A percentile compares a stretch with the other conserved stretches of the same genome.
Conservation (phyloP, 2,888 invertebrate genomes). For the Parelbella ahira region DNA sequence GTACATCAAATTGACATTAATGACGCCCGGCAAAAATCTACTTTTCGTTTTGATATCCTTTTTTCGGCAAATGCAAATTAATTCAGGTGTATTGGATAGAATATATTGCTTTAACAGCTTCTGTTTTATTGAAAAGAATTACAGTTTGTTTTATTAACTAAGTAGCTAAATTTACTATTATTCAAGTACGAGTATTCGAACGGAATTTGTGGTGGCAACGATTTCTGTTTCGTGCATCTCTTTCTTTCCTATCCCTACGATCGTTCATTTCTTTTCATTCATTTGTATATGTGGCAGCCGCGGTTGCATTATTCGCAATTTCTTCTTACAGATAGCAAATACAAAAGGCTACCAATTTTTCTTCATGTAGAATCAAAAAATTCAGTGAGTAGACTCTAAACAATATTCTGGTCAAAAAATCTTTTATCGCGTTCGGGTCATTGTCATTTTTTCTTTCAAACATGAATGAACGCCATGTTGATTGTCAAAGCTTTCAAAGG, state of each 20-base stretch:
- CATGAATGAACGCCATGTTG: constrained; percentile 76
- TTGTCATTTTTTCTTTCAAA: constrained; percentile 60
- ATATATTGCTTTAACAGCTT: too few species aligned
- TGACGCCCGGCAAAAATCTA: too few species aligned
- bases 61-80: too few species aligned
- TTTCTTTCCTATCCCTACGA: constrained; percentile 40
- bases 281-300: constrained; percentile 80
- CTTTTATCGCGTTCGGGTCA: constrained; percentile 47
- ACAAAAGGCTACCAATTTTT: constrained; percentile 43
- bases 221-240: constrained; percentile 33
- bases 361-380: constrained; percentile 71
- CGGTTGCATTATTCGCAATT: constrained; percentile 61
- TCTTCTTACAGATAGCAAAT: constrained; percentile 52
- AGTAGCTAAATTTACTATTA: not conserved
- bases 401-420: constrained; percentile 32
- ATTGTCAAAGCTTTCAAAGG: constrained; percentile 66
- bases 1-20: too few species aligned
- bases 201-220: constrained; percentile 25
- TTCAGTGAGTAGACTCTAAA: constrained; percentile 57
- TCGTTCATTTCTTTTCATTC: constrained; percentile 61
- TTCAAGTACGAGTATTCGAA: constrained; percentile 25
- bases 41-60: too few species aligned
- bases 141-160: too few species aligned
- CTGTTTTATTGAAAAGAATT: too few species aligned
- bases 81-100: too few species aligned